Conservation (phyloP, 2,797 vertebrate genomes). For the Phaenicophaeus curvirostris region DNA sequence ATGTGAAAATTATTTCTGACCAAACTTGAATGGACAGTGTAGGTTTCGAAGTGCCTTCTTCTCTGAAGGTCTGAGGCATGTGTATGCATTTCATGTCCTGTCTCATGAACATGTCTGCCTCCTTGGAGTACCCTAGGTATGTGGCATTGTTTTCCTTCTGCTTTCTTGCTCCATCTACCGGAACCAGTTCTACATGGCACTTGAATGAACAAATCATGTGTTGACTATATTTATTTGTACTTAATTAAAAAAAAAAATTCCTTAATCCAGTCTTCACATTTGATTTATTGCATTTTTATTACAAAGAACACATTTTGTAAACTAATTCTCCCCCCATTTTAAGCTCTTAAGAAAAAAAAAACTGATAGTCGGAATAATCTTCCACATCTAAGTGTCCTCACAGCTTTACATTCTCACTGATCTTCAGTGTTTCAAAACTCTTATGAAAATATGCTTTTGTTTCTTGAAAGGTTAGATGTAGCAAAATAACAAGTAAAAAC, state of each 20-base stretch:
- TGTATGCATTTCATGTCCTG: not conserved
- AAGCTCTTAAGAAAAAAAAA: not conserved
- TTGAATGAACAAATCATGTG: not conserved
- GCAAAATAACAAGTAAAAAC: not conserved
- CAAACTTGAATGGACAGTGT: not conserved
- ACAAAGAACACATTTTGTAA: not conserved
- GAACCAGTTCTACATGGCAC: not conserved
- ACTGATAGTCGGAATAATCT: not conserved
- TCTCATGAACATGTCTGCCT: fast-evolving
- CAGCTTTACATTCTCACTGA: not conserved
- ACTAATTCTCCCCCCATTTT: not conserved
- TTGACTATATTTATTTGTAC: not conserved
- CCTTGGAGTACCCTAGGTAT: not conserved
- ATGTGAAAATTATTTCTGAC: not conserved
- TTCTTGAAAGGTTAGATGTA: not conserved
- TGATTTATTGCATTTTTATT: constrained; percentile 10
- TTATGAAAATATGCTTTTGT: not conserved
- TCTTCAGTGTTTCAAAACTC: not conserved
- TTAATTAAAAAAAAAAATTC: not conserved
- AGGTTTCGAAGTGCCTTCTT: not conserved
- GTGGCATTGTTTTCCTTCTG: constrained; percentile 2
- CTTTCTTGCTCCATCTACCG: constrained; percentile 61
- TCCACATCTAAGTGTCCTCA: not conserved
- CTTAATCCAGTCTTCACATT: not conserved
- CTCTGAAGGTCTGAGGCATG: not conserved